Conservation (phyloP, 2,113 vertebrate genomes). For the Garra rufa region DNA sequence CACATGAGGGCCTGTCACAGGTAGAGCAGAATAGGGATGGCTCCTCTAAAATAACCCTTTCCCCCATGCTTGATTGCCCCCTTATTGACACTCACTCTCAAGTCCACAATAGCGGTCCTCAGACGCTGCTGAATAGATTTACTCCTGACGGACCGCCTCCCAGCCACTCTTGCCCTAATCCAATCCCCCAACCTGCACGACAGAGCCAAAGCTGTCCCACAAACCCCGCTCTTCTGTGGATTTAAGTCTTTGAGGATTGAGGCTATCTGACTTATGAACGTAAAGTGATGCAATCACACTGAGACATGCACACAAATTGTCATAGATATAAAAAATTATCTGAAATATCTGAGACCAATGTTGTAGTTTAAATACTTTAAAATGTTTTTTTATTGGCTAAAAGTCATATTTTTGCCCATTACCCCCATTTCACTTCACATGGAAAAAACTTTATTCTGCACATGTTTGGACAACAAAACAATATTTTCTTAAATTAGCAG, state of each 20-base stretch:
- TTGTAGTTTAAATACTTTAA: neutral
- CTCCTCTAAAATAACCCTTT: slow-evolving; percentile 94
- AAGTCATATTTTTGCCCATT: neutral
- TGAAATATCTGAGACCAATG: neutral
- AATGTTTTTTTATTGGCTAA: no score
- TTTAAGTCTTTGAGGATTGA: slow-evolving; percentile 5
- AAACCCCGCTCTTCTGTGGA: neutral
- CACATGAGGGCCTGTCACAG: slow-evolving; percentile 81
- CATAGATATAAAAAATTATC: no score
- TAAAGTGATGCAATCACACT: slow-evolving; percentile 28
- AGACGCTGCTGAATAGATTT: slow-evolving; percentile 96
- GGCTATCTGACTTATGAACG: neutral
- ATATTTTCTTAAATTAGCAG: neutral
- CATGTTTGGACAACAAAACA: neutral
- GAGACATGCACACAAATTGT: slow-evolving; percentile 12
- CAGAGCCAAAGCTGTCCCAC: slow-evolving; percentile 5
- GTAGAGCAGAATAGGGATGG: slow-evolving; percentile 78
- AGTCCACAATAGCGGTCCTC: slow-evolving; percentile 90
- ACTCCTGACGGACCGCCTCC: slow-evolving; percentile 35
- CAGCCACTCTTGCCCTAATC: slow-evolving; percentile 67
- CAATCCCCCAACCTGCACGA: slow-evolving; percentile 60
- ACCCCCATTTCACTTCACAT: neutral
- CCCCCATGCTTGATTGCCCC: slow-evolving; percentile 95
- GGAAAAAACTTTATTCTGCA: neutral
- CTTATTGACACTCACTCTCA: slow-evolving; percentile 93